Conservation (phyloP, 2,797 vertebrate genomes). For the Capromys pilorides region DNA sequence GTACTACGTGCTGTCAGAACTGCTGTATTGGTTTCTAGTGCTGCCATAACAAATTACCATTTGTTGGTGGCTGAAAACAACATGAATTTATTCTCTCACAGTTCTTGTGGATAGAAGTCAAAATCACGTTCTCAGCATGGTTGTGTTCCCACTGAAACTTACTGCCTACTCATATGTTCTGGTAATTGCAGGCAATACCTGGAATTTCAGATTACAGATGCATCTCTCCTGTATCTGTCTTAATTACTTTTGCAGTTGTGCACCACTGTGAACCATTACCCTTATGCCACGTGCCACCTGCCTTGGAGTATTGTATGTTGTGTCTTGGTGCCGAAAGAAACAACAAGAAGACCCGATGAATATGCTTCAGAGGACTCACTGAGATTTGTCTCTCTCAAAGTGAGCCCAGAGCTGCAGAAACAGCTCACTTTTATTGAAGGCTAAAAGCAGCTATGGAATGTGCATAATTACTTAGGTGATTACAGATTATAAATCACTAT, state of each 20-base stretch:
- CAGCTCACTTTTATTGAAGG: too few relatives aligned
- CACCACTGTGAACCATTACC: neutral
- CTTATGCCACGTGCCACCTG: neutral
- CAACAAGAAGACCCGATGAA: too few relatives aligned
- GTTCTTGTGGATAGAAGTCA: neutral
- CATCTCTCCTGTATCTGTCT: neutral
- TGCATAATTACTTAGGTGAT: too few relatives aligned
- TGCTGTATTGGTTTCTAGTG: neutral
- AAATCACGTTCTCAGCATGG: neutral
- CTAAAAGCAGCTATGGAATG: too few relatives aligned
- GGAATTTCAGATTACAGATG: neutral
- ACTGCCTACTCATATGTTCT: neutral
- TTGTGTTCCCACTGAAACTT: neutral
- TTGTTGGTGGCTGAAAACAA: neutral
- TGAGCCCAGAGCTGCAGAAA: too few relatives aligned
- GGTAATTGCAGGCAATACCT: neutral
- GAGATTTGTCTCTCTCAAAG: too few relatives aligned
- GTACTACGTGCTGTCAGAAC: neutral
- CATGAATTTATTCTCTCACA: neutral
- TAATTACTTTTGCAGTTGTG: neutral
- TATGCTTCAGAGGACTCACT: too few relatives aligned
- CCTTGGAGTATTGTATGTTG: neutral
- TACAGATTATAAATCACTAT: too few relatives aligned
- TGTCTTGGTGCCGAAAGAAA: too few relatives aligned
- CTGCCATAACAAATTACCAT: neutral